These are phyloP conservation scores for Hyphantria cunea DNA, from an alignment of 1,140 invertebrate species.

Conservation along the genomic window DNA sequence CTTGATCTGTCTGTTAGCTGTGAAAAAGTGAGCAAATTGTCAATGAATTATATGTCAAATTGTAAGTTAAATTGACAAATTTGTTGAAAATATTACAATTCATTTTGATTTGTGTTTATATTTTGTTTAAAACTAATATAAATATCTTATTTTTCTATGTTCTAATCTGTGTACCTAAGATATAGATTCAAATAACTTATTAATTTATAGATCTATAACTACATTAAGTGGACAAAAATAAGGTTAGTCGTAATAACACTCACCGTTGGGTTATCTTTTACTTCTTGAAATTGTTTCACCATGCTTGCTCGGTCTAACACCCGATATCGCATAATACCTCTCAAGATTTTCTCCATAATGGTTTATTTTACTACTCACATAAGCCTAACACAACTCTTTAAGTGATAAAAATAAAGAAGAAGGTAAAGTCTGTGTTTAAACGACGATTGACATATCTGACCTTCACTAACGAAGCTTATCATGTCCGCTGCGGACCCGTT, in stretches of 20 bases:
- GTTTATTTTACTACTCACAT: conserved; percentile 17
- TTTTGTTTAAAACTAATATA: too few species aligned
- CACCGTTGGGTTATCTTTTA: conserved; percentile 93
- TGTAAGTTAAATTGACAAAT: too few species aligned
- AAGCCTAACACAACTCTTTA: conserved; percentile 14
- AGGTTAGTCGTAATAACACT: conserved; percentile 61
- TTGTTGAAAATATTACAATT: too few species aligned
- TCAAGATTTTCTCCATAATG: conserved; percentile 91
- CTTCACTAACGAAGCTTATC: conserved; percentile 73
- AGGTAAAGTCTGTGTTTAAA: conserved; percentile 40
- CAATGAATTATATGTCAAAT: too few species aligned
- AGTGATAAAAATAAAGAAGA: conserved; percentile 27
- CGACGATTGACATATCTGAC: conserved; percentile 70
- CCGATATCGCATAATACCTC: conserved; percentile 94
- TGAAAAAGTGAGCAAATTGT: too few species aligned
- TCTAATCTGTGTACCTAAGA: too few species aligned
- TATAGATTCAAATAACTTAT: too few species aligned
- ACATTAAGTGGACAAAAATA: neutral
- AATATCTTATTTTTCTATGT: too few species aligned
- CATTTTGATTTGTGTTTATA: too few species aligned
- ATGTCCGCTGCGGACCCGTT: conserved; percentile 35
- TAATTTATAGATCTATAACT: too few species aligned
- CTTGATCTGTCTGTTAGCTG: too few species aligned
- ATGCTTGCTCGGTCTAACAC: conserved; percentile 90
- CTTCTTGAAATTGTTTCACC: conserved; percentile 95